These are phyloP conservation scores for Notodonta ziczac DNA, from an alignment of 2,888 invertebrate species.

Conservation along the genomic window DNA sequence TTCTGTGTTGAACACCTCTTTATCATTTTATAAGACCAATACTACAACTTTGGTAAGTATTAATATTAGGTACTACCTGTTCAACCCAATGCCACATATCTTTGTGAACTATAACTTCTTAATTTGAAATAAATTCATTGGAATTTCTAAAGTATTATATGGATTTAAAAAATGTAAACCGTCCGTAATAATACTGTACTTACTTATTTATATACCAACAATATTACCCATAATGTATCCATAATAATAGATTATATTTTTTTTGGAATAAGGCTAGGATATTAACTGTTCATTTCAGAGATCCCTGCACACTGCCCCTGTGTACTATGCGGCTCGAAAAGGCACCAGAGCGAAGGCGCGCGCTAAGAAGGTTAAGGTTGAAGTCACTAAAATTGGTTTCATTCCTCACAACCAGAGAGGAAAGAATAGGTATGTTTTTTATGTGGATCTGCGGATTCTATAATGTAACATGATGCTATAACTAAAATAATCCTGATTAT, in stretches of 20 bases:
- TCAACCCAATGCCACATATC: background rate
- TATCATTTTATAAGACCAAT: slow-evolving; percentile 59
- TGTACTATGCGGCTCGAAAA: slow-evolving; percentile 91
- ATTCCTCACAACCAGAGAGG: slow-evolving; percentile 88
- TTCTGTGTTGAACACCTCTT: slow-evolving; percentile 56
- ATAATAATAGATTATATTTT: too few species aligned
- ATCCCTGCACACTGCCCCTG: slow-evolving; percentile 81
- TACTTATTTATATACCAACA: too few species aligned
- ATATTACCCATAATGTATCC: too few species aligned
- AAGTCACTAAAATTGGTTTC: slow-evolving; percentile 90
- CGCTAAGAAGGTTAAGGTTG: slow-evolving; percentile 90
- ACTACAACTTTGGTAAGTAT: slow-evolving; percentile 60
- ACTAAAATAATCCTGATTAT: too few species aligned
- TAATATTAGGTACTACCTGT: slow-evolving; percentile 2
- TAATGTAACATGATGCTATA: too few species aligned
- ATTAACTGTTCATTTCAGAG: slow-evolving; percentile 56
- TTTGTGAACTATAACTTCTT: too few species aligned
- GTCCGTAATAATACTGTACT: too few species aligned
- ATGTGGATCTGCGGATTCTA: background rate
- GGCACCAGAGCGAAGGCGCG: slow-evolving; percentile 91
- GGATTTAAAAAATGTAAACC: too few species aligned
- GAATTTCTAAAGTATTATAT: too few species aligned
- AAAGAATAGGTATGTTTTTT: slow-evolving; percentile 57
- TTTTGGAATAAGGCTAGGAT: too few species aligned
- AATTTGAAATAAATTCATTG: too few species aligned